Evolutionary conservation across 2,888 invertebrate genomes (phyloP).

Genomic region (Xestia c-nigrum): DNA sequence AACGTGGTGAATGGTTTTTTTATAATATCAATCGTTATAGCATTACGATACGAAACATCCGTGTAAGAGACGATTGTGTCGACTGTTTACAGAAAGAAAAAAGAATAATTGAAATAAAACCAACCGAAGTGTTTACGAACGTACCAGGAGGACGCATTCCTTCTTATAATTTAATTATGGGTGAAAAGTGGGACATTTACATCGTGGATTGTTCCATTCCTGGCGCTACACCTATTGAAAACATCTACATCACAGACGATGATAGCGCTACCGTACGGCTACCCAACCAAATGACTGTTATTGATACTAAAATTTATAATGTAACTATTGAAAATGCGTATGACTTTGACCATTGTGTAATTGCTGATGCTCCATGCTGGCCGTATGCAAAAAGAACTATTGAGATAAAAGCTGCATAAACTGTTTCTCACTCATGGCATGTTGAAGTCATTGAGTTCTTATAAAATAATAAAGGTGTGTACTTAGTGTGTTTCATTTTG

Average conservation of each 20-base stretch:
- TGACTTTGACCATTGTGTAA: constrained; percentile 12
- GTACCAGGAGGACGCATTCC: not conserved
- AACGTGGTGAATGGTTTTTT: too few species aligned
- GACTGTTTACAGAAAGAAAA: not conserved
- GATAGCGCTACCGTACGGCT: not conserved
- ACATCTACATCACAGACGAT: constrained; percentile 16
- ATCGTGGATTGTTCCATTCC: not conserved
- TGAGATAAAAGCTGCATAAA: not conserved
- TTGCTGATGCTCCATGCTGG: constrained; percentile 19
- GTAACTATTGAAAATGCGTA: not conserved
- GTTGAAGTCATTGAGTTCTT: not conserved
- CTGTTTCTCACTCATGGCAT: not conserved
- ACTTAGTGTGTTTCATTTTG: too few species aligned
- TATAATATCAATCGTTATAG: constrained; percentile 16
- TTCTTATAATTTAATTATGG: constrained; percentile 28
- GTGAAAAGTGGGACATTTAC: constrained; percentile 29
- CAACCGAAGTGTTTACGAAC: constrained; percentile 13
- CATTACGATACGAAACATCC: not conserved
- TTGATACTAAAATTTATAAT: constrained; percentile 3
- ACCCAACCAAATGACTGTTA: not conserved
- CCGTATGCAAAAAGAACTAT: constrained; percentile 1
- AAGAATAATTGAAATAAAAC: constrained; percentile 23
- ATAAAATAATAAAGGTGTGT: not conserved
- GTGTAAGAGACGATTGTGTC: not conserved
- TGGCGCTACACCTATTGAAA: constrained; percentile 1